A percentile compares a stretch with the other conserved stretches of the same genome.
Conservation (phyloP, 2,888 invertebrate species). For the Aphidoletes aphidimyza region DNA sequence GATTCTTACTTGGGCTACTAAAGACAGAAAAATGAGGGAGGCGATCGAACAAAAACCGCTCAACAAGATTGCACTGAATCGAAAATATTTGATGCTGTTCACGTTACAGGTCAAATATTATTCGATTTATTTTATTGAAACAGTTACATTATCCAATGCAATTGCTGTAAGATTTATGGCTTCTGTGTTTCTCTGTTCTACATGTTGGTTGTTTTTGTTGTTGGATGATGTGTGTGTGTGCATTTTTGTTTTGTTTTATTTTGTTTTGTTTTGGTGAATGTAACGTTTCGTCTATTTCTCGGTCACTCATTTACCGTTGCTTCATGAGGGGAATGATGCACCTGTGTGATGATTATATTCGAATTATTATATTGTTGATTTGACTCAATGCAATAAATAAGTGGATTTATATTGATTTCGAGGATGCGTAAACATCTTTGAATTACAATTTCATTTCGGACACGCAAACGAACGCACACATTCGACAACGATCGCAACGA, state of each 20-base stretch:
- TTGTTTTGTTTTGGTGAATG: too few relatives aligned
- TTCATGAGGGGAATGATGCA: background rate
- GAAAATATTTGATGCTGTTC: background rate
- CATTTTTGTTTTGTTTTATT: too few relatives aligned
- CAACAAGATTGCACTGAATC: background rate
- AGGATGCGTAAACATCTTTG: too few relatives aligned
- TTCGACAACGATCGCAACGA: too few relatives aligned
- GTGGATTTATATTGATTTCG: too few relatives aligned
- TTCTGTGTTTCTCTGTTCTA: background rate
- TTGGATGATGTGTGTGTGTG: background rate
- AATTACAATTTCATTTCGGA: too few relatives aligned
- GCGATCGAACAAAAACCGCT: background rate
- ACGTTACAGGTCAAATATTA: constrained; percentile 44
- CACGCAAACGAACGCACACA: too few relatives aligned
- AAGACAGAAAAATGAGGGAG: background rate
- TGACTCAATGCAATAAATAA: too few relatives aligned
- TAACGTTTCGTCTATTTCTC: background rate
- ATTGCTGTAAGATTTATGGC: constrained; percentile 7
- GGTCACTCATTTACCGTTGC: background rate
- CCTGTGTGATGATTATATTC: background rate
- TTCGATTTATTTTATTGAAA: constrained; percentile 38
- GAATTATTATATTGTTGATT: too few relatives aligned
- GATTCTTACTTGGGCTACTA: background rate
- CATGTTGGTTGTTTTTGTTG: background rate
- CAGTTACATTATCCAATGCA: constrained; percentile 24